These are phyloP conservation scores for Myotis daubentonii DNA, from an alignment of 2,797 vertebrate genomes.

Conservation along the genomic window DNA sequence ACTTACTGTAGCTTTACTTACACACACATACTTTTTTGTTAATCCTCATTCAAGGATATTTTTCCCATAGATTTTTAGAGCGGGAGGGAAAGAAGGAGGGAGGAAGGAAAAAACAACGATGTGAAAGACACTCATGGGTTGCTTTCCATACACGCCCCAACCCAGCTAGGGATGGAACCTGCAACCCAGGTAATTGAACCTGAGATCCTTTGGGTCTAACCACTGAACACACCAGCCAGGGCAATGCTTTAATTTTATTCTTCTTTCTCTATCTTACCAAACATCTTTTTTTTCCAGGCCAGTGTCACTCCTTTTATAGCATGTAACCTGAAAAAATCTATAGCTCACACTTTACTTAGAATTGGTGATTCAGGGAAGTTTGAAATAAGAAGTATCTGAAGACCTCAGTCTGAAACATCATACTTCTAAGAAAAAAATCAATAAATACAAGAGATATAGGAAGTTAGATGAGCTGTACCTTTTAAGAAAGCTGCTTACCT, in stretches of 20 bases:
- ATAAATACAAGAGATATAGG: background rate
- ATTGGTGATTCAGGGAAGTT: background rate
- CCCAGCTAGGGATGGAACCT: background rate
- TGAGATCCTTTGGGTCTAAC: background rate
- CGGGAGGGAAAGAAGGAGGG: too few species aligned
- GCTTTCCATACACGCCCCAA: too few species aligned
- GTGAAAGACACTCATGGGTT: background rate
- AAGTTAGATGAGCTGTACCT: background rate
- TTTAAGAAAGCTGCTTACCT: constrained; percentile 76
- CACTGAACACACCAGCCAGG: background rate
- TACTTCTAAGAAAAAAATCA: background rate
- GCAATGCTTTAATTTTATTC: background rate
- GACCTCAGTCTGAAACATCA: background rate
- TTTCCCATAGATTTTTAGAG: background rate
- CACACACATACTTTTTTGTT: background rate
- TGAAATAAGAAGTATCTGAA: constrained; percentile 32
- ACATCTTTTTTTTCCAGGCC: background rate
- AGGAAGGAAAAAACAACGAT: background rate
- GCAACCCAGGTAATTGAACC: background rate
- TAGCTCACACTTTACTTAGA: background rate
- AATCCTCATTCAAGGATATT: background rate
- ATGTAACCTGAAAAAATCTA: constrained; percentile 19
- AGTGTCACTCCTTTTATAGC: background rate
- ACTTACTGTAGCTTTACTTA: background rate
- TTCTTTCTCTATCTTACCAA: background rate